Evolutionary conservation across 2,113 vertebrate species (phyloP), one percentile per base, ranked within the genome.

Genomic region (Coreoperca whiteheadi): DNA sequence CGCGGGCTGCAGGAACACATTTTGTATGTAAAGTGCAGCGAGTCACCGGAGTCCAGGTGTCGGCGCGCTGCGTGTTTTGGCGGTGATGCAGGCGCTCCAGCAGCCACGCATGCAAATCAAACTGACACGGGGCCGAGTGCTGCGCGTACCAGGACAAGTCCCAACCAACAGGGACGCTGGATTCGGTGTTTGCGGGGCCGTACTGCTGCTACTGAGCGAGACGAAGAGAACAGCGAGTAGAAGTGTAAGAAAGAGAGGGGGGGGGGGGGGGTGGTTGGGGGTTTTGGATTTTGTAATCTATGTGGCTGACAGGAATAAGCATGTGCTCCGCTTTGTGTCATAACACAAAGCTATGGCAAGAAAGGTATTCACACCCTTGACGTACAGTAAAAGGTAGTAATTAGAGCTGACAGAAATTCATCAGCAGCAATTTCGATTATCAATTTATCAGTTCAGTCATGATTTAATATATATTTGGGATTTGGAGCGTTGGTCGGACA

Each of bases 261-360:
- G 23, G 87, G 18, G 59, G 74, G 63, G 83, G 79, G 23, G 87
- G 77, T 7, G 46, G 57, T 12, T 43, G 12, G 10, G 72, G 56
- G 74, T 41, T 48, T 50, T 0, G 48, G 37, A 32, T 90, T 87
- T 85, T 87, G 73, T 85, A 90, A 90, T 81, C 37, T 43, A 15
- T 50, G 61, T 61, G 69, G 83, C 77, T 78, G 88, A 57, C 61
- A 85, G 65, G 67, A 82, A 74, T 8, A 71, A 65, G 70, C 72
- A 46, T 14, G 48, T 50, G 68, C 34, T 79, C 37, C 6, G 67
- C 51, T 85, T 72, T 77, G 65, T 56, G 51, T 65, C 37, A 37
- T 4, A 50, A 73, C 7, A 66, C 30, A 37, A 69, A 30, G 46
- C 34, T 50, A 25, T 4, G 61, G 63, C 30, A 23, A 37, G 65